These are phyloP conservation scores for Tetrao urogallus DNA, from an alignment of 2,113 vertebrate species.

Conservation along the genomic window DNA sequence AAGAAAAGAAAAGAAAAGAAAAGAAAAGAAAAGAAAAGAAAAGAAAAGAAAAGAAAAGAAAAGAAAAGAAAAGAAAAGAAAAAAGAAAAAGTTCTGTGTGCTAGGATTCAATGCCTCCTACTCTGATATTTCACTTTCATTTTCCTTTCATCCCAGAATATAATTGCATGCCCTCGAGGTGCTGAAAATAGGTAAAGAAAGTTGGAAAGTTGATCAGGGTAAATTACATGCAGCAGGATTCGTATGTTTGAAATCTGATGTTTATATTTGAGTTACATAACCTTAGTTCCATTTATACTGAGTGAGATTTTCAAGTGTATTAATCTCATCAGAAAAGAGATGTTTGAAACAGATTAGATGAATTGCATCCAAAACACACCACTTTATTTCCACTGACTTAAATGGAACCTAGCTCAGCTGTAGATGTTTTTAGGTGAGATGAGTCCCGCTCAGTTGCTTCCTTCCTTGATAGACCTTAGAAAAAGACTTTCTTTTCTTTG, in stretches of 20 bases:
- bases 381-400: not conserved
- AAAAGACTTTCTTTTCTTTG: not conserved
- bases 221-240: not conserved
- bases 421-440: not conserved
- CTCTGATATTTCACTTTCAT: not conserved
- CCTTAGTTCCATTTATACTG: not conserved
- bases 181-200: constrained; percentile 11
- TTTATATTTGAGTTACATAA: constrained; percentile 18
- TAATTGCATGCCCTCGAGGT: not conserved
- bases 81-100: not conserved
- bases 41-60: too few relatives aligned
- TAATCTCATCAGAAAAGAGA: not conserved
- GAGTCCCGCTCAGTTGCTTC: not conserved
- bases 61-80: not conserved
- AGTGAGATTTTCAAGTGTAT: not conserved
- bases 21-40: too few relatives aligned
- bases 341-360: not conserved
- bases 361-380: not conserved
- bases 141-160: constrained; percentile 4
- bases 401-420: not conserved
- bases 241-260: not conserved
- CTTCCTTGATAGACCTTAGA: not conserved
- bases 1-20: too few relatives aligned
- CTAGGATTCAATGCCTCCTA: not conserved
- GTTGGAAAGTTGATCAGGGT: not conserved